Percentiles rank a stretch among this genome's conserved stretches.
Evolutionary conservation across 2,888 invertebrate species (phyloP).

Genomic region (Spodoptera exigua): DNA sequence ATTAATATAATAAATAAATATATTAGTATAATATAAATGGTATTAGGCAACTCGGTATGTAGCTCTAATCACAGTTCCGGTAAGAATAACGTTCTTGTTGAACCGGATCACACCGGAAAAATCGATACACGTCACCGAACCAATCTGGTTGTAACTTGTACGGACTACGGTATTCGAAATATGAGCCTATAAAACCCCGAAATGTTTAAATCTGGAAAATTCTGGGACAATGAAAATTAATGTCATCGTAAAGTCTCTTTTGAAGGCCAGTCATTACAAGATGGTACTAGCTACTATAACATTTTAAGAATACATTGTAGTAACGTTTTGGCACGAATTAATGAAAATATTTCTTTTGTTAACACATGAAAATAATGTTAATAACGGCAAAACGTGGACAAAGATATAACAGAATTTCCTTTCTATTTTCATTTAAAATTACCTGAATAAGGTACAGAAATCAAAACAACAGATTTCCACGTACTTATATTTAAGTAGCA

Average conservation of each 20-base stretch:
- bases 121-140: constrained; percentile 29
- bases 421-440: constrained; percentile 8
- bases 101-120: constrained; percentile 28
- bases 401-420: neutral
- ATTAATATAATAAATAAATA: neutral
- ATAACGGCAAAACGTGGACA: too few species aligned
- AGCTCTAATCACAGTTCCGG: constrained; percentile 15
- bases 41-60: neutral
- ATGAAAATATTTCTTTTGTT: too few species aligned
- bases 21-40: neutral
- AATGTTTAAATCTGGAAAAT: constrained; percentile 9
- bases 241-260: constrained; percentile 18
- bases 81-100: constrained; percentile 26
- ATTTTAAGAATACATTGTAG: too few species aligned
- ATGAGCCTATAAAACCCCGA: constrained; percentile 10
- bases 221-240: constrained; percentile 30
- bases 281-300: too few species aligned
- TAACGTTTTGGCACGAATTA: too few species aligned
- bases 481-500: neutral
- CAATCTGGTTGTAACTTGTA: constrained; percentile 17
- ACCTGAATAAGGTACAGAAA: constrained; percentile 1
- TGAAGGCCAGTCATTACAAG: constrained; percentile 17
- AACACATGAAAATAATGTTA: too few species aligned
- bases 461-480: neutral
- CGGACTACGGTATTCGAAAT: constrained; percentile 9